phyloP scores from a whole-genome alignment of 2,113 vertebrate genomes.

The Sinocyclocheilus rhinocerous region DNA sequence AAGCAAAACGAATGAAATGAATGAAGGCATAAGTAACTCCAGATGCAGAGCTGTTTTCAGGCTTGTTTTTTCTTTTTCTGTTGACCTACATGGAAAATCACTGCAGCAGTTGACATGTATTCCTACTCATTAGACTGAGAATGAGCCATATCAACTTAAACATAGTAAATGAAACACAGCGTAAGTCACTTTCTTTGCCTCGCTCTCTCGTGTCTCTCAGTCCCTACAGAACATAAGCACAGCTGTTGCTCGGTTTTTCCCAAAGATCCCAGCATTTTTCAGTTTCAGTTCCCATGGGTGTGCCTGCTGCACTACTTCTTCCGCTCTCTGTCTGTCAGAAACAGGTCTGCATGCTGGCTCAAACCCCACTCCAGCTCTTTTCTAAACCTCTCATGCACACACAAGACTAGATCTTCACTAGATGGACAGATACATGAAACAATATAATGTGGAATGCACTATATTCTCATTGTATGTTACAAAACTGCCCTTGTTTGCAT shows the following conservation, averaged over 20 bases:
- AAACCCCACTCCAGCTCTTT: background rate
- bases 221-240: constrained; percentile 45
- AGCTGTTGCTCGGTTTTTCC: constrained; percentile 42
- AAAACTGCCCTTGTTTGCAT: background rate
- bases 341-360: constrained; percentile 29
- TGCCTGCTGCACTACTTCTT: constrained; percentile 18
- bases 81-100: constrained; percentile 23
- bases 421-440: background rate
- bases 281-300: constrained; percentile 25
- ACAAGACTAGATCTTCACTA: background rate
- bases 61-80: background rate
- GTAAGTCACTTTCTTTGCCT: constrained; percentile 1
- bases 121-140: background rate
- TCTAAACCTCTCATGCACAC: background rate
- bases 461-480: background rate
- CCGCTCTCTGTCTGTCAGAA: constrained; percentile 35
- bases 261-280: constrained; percentile 45
- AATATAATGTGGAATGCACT: background rate
- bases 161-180: constrained; percentile 12
- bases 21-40: constrained; percentile 33
- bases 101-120: background rate
- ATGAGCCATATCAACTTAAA: constrained; percentile 5
- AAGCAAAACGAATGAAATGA: background rate
- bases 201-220: background rate
- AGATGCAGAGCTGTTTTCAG: constrained; percentile 27